Conservation (phyloP, 2,797 vertebrate species). For the Anas georgica region DNA sequence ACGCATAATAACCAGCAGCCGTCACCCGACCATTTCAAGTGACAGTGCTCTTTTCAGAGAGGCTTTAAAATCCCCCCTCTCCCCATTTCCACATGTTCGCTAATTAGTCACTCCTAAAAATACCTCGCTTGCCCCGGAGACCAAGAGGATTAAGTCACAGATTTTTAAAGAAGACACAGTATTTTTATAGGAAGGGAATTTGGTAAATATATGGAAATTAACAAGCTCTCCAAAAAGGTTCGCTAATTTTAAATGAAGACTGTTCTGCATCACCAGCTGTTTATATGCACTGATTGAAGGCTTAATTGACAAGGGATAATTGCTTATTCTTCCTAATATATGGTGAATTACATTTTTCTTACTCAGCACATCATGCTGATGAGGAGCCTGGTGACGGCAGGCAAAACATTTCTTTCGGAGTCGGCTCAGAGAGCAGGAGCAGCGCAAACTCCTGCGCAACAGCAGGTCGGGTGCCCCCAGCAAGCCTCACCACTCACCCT, state of each 20-base stretch:
- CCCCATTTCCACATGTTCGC: background rate
- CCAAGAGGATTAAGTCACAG: slow-evolving; percentile 31
- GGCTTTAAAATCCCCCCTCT: background rate
- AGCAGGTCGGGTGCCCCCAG: background rate
- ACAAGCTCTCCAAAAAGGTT: slow-evolving; percentile 44
- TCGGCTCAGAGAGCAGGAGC: background rate
- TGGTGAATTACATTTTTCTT: slow-evolving; percentile 24
- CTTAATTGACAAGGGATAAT: slow-evolving; percentile 59
- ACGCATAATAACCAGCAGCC: background rate
- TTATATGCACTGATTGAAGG: slow-evolving; percentile 51
- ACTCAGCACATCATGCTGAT: slow-evolving; percentile 28
- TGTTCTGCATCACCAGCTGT: slow-evolving; percentile 50
- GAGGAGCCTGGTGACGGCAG: background rate
- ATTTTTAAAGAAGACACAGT: background rate
- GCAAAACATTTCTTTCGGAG: background rate
- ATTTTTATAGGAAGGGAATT: slow-evolving; percentile 38
- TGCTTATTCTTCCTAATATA: slow-evolving; percentile 59
- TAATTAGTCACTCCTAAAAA: slow-evolving; percentile 61
- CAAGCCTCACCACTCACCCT: fast-evolving
- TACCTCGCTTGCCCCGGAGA: slow-evolving; percentile 3
- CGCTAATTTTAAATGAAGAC: slow-evolving; percentile 56
- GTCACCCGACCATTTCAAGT: background rate
- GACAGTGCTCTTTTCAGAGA: background rate
- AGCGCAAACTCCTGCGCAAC: background rate
- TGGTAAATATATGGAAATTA: slow-evolving; percentile 49